Conservation (phyloP, 2,888 invertebrate genomes). For the Aspidiotus destructor region DNA sequence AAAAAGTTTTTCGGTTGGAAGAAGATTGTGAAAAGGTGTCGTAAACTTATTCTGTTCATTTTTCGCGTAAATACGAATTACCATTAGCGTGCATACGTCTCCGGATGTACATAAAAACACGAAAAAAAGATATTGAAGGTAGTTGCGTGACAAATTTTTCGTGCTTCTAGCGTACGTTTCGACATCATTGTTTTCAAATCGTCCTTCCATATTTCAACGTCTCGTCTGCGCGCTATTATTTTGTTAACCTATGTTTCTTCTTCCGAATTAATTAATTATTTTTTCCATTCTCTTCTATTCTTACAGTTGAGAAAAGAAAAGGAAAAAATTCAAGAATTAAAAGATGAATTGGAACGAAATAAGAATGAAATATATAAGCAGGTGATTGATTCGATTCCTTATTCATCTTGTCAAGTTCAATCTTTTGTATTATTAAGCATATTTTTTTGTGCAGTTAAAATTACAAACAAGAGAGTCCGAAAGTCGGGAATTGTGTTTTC, state of each 20-base stretch:
- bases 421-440: background rate
- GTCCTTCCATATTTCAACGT: too few relatives aligned
- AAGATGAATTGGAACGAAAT: constrained; percentile 45
- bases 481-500: constrained; percentile 48
- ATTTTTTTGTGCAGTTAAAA: constrained; percentile 44
- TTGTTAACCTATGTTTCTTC: too few relatives aligned
- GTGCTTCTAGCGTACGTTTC: too few relatives aligned
- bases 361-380: constrained; percentile 45
- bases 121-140: too few relatives aligned
- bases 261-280: background rate
- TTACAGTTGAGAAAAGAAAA: constrained; percentile 45
- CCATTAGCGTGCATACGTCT: too few relatives aligned
- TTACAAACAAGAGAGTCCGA: constrained; percentile 51
- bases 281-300: constrained; percentile 37
- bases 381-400: constrained; percentile 36
- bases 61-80: too few relatives aligned
- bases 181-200: too few relatives aligned
- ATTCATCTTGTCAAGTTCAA: too few relatives aligned
- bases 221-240: too few relatives aligned
- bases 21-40: constrained; percentile 48
- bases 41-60: too few relatives aligned
- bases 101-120: too few relatives aligned
- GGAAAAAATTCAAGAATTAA: constrained; percentile 45
- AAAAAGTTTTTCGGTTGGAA: constrained; percentile 50
- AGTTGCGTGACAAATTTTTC: too few relatives aligned